phyloP scores from a whole-genome alignment of 1,140 invertebrate genomes.

The Scaptomyza pallida region DNA sequence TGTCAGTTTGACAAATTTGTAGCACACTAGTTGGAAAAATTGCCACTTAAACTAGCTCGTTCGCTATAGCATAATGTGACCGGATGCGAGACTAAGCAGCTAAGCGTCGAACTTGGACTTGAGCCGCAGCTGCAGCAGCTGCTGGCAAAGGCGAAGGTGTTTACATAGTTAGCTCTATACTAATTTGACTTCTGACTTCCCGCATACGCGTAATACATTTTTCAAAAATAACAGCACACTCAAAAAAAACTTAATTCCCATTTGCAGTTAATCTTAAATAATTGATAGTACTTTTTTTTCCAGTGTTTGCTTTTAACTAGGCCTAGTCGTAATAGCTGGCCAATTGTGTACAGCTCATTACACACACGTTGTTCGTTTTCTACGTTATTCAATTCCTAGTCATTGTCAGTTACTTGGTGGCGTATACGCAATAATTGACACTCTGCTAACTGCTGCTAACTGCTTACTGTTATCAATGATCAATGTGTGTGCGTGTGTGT shows the following conservation, averaged over 20 bases:
- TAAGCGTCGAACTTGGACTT: constrained; percentile 30
- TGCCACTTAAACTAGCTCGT: constrained; percentile 63
- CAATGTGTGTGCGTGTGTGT: not conserved
- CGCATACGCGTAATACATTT: not conserved
- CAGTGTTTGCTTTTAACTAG: constrained; percentile 12
- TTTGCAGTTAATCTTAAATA: too few relatives aligned
- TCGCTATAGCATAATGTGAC: too few relatives aligned
- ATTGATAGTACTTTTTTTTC: too few relatives aligned
- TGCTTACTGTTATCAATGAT: constrained; percentile 58
- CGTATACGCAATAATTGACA: constrained; percentile 67
- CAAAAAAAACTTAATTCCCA: too few relatives aligned
- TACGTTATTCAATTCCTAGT: constrained; percentile 13
- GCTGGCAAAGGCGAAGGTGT: constrained; percentile 46
- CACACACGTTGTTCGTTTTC: constrained; percentile 14
- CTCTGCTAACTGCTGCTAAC: constrained; percentile 26
- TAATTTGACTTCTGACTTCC: constrained; percentile 43
- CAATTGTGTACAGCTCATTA: constrained; percentile 18
- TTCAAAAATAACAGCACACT: constrained; percentile 3
- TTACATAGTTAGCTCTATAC: constrained; percentile 53
- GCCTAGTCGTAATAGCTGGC: not conserved
- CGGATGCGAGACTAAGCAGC: constrained; percentile 56
- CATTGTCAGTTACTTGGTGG: constrained; percentile 38
- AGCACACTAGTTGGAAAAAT: constrained; percentile 56
- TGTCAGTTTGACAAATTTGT: constrained; percentile 80
- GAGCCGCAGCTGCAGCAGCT: not conserved